Conservation (phyloP, 2,113 vertebrate genomes). For the Mixornis gularis region DNA sequence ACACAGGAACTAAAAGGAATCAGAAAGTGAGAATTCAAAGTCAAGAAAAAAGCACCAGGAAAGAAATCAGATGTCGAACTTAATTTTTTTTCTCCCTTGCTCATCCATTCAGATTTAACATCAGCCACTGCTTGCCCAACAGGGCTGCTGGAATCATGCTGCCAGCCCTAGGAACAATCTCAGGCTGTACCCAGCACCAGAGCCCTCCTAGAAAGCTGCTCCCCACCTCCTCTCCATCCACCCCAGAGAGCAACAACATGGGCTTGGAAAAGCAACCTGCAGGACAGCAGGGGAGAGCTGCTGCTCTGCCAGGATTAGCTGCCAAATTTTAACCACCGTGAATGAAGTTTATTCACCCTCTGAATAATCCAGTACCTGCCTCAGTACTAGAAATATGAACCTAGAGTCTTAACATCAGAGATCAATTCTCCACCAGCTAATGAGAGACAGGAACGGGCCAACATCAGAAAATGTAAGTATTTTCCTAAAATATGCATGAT, state of each 20-base stretch:
- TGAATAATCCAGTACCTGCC: background rate
- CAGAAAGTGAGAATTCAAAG: background rate
- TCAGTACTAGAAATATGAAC: background rate
- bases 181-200: accelerated
- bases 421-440: background rate
- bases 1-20: background rate
- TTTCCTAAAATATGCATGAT: background rate
- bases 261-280: background rate
- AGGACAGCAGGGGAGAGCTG: background rate
- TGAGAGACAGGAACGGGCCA: background rate
- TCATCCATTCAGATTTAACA: background rate
- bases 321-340: background rate
- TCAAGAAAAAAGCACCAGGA: background rate
- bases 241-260: accelerated
- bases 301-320: background rate
- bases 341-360: slow-evolving; percentile 3
- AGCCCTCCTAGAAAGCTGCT: background rate
- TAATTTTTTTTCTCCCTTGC: background rate
- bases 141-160: background rate
- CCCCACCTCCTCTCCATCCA: background rate
- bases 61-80: background rate
- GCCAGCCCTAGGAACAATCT: background rate
- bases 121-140: background rate
- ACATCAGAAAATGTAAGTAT: background rate
- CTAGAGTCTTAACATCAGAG: background rate